Evolutionary conservation across 1,140 invertebrate genomes (phyloP).

Genomic region (Magallana gigas): DNA sequence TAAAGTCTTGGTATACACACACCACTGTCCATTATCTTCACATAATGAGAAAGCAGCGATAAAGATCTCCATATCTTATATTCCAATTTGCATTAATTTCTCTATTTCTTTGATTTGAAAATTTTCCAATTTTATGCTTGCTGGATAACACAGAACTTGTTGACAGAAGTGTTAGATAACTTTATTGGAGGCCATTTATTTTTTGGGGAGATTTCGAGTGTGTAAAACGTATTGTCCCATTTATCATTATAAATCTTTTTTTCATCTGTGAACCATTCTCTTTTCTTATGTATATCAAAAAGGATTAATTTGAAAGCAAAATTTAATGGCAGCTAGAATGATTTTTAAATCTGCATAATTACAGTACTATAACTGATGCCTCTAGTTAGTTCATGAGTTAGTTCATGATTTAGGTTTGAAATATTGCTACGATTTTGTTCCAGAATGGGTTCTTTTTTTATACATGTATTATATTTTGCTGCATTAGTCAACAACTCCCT

Average conservation of each 20-base stretch:
- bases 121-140: constrained; percentile 29
- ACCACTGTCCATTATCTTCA: neutral
- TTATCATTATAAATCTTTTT: neutral
- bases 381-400: no score
- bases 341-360: no score
- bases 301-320: no score
- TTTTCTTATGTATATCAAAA: no score
- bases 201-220: neutral
- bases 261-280: no score
- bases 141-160: neutral
- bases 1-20: neutral
- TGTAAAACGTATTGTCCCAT: neutral
- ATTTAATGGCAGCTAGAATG: no score
- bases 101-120: constrained; percentile 27
- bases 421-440: no score
- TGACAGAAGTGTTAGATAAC: constrained; percentile 23
- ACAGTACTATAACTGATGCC: no score
- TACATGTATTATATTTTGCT: no score
- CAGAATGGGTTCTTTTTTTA: no score
- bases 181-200: neutral
- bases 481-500: no score
- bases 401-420: no score
- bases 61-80: constrained; percentile 14
- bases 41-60: neutral
- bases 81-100: constrained; percentile 27